These are phyloP conservation scores for Crocallis elinguaria DNA, from an alignment of 2,888 invertebrate genomes.

Conservation along the genomic window DNA sequence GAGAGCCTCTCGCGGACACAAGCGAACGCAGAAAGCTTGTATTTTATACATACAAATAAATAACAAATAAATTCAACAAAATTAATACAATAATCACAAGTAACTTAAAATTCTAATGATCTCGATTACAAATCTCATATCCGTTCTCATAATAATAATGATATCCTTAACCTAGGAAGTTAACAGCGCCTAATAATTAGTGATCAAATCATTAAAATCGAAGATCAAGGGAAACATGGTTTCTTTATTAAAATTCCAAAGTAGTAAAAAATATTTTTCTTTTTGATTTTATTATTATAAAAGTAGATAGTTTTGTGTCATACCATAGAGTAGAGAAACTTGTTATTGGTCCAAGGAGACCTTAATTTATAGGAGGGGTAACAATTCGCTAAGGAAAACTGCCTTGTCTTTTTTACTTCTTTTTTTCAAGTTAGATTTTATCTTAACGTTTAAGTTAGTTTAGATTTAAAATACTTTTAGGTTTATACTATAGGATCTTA, in stretches of 20 bases:
- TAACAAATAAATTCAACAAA: slow-evolving; percentile 37
- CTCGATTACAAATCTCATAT: slow-evolving; percentile 29
- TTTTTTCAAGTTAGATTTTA: not conserved
- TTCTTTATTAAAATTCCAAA: slow-evolving; percentile 8
- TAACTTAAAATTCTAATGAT: slow-evolving; percentile 38
- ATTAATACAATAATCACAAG: slow-evolving; percentile 39
- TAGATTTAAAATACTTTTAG: too few relatives aligned
- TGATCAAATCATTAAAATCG: not conserved
- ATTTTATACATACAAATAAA: not conserved
- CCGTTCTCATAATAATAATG: not conserved
- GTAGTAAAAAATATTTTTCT: slow-evolving; percentile 8
- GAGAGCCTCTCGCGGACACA: too few relatives aligned
- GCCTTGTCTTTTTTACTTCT: not conserved
- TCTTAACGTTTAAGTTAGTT: too few relatives aligned
- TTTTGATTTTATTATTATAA: slow-evolving; percentile 19
- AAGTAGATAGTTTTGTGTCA: slow-evolving; percentile 20
- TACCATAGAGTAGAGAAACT: slow-evolving; percentile 26
- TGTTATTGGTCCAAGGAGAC: slow-evolving; percentile 24
- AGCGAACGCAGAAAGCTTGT: not conserved
- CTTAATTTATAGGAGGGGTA: slow-evolving; percentile 1
- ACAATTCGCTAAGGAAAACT: not conserved
- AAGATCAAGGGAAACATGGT: slow-evolving; percentile 8
- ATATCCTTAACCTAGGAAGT: slow-evolving; percentile 14
- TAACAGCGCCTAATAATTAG: slow-evolving; percentile 2
- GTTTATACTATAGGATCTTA: too few relatives aligned